Evolutionary conservation across 2,888 invertebrate genomes (phyloP).

Genomic region (Tachina grossa): DNA sequence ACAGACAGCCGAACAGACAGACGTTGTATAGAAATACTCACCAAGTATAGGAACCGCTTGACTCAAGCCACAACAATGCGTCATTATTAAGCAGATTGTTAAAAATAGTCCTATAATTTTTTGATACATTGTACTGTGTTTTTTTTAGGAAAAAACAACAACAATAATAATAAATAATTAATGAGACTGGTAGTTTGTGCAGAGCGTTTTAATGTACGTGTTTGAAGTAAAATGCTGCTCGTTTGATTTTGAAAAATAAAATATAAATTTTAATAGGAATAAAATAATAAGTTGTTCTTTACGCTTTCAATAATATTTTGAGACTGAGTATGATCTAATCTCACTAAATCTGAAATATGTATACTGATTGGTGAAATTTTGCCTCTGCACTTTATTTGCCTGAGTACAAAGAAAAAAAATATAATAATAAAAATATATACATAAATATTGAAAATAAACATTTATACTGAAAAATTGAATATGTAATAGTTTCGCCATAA

Average conservation of each 20-base stretch:
- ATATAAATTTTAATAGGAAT: conserved; percentile 35
- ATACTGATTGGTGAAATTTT: conserved; percentile 26
- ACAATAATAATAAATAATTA: not conserved
- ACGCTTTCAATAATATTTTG: conserved; percentile 56
- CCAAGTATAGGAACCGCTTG: conserved; percentile 65
- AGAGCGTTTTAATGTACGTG: not conserved
- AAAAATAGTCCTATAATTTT: conserved; percentile 52
- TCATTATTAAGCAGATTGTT: conserved; percentile 50
- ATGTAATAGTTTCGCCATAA: not conserved
- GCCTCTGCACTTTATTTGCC: conserved; percentile 11
- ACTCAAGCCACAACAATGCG: conserved; percentile 41
- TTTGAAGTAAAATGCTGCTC: conserved; percentile 5
- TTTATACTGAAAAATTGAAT: not conserved
- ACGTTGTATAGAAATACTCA: conserved; percentile 22
- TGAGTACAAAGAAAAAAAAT: conserved; percentile 7
- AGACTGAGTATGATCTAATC: conserved; percentile 46
- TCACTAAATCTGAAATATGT: conserved; percentile 27
- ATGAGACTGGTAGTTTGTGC: not conserved
- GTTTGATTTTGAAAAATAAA: conserved; percentile 9
- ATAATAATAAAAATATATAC: not conserved
- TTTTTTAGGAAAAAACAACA: not conserved
- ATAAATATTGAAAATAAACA: not conserved
- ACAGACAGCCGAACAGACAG: no score
- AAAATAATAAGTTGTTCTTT: conserved; percentile 48
- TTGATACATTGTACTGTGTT: conserved; percentile 37